These are phyloP conservation scores for Protaetia brevitarsis DNA, from an alignment of 1,140 invertebrate species.

Conservation along the genomic window DNA sequence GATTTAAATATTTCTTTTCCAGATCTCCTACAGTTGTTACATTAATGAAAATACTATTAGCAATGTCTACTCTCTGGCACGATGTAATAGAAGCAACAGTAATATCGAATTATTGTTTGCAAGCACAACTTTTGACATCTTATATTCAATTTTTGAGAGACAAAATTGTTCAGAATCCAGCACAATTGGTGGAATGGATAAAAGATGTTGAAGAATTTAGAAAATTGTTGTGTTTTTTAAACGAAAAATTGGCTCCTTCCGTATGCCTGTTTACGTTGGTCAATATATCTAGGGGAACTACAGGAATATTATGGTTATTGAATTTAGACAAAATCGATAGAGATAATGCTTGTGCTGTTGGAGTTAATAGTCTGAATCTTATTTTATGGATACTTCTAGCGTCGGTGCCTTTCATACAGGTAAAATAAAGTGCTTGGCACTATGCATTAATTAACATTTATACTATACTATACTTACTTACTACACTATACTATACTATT, in stretches of 20 bases:
- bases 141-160: slow-evolving; percentile 68
- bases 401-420: slow-evolving; percentile 67
- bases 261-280: slow-evolving; percentile 72
- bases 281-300: slow-evolving; percentile 67
- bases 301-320: slow-evolving; percentile 65
- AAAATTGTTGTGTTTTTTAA: slow-evolving; percentile 70
- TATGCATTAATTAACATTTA: background rate
- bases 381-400: slow-evolving; percentile 67
- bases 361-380: slow-evolving; percentile 62
- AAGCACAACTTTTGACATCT: slow-evolving; percentile 70
- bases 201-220: slow-evolving; percentile 74
- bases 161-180: slow-evolving; percentile 66
- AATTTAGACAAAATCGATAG: slow-evolving; percentile 56
- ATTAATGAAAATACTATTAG: slow-evolving; percentile 58
- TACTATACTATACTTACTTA: background rate
- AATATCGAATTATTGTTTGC: slow-evolving; percentile 74
- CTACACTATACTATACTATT: background rate
- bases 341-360: slow-evolving; percentile 55
- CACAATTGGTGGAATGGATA: slow-evolving; percentile 73
- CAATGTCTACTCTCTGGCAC: slow-evolving; percentile 68
- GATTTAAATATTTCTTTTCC: slow-evolving; percentile 35
- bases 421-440: slow-evolving; percentile 40
- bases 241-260: slow-evolving; percentile 67
- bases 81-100: slow-evolving; percentile 75
- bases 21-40: slow-evolving; percentile 53